Percentiles rank a stretch among this genome's conserved stretches.
Conservation (phyloP, 30 jellyfish, hydroid and myxozoan genomes). For the Pelagia noctiluca region DNA sequence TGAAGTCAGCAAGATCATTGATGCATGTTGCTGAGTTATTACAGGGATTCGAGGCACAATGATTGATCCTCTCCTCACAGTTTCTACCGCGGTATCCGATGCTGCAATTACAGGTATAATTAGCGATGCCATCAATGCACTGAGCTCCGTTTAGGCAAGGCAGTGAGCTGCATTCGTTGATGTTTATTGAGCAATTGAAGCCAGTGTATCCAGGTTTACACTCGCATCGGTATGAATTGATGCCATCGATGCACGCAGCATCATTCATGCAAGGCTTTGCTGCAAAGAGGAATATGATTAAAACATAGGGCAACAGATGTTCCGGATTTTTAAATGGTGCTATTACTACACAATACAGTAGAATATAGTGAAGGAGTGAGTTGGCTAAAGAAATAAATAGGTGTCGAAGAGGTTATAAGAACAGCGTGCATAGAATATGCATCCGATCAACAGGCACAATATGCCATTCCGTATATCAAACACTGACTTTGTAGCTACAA, state of each 20-base stretch:
- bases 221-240: slow-evolving; percentile 56
- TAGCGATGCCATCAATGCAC: slow-evolving; percentile 55
- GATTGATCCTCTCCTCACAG: slow-evolving; percentile 53
- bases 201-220: slow-evolving; percentile 77
- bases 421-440: too few species aligned
- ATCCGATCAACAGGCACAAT: too few species aligned
- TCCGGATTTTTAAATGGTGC: too few species aligned
- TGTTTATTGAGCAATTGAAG: slow-evolving; percentile 36
- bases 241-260: slow-evolving; percentile 63
- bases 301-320: background rate
- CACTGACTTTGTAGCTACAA: too few species aligned
- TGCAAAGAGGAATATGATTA: background rate
- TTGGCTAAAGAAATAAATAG: too few species aligned
- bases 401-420: too few species aligned
- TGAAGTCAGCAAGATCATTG: slow-evolving; percentile 37
- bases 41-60: slow-evolving; percentile 61
- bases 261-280: slow-evolving; percentile 65
- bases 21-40: slow-evolving; percentile 56
- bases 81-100: slow-evolving; percentile 54
- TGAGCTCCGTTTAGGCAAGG: slow-evolving; percentile 66
- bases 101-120: slow-evolving; percentile 65
- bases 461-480: too few species aligned
- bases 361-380: too few species aligned
- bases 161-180: slow-evolving; percentile 56
- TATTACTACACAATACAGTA: too few species aligned